Evolutionary conservation across 2,113 vertebrate genomes (phyloP).

Genomic region (Tachysurus fulvidraco): DNA sequence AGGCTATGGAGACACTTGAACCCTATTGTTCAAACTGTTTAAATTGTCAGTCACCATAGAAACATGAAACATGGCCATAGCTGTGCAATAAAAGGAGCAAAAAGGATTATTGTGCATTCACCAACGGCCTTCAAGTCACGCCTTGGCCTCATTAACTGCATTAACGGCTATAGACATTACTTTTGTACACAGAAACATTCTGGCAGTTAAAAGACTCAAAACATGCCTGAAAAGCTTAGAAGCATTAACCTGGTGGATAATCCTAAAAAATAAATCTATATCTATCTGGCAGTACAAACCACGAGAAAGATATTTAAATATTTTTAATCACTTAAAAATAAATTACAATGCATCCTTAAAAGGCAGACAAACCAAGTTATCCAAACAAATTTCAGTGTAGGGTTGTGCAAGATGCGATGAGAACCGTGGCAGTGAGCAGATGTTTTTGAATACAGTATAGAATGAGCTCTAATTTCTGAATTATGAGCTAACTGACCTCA

Average conservation of each 20-base stretch:
- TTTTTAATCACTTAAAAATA: slow-evolving; percentile 96
- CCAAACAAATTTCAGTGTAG: slow-evolving; percentile 69
- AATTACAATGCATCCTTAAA: slow-evolving; percentile 95
- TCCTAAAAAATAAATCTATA: background rate
- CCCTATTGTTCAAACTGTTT: slow-evolving; percentile 52
- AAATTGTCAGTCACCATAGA: slow-evolving; percentile 50
- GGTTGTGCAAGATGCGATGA: slow-evolving; percentile 4
- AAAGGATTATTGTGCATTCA: slow-evolving; percentile 38
- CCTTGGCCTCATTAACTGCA: background rate
- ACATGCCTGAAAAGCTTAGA: background rate
- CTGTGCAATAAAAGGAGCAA: slow-evolving; percentile 24
- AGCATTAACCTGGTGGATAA: background rate
- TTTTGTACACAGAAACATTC: background rate
- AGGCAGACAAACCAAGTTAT: slow-evolving; percentile 74
- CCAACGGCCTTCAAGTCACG: background rate
- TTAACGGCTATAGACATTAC: background rate
- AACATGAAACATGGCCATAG: slow-evolving; percentile 43
- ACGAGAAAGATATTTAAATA: slow-evolving; percentile 43
- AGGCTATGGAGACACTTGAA: slow-evolving; percentile 26
- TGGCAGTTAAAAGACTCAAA: background rate
- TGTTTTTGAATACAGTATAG: slow-evolving; percentile 30
- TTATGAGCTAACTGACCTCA: slow-evolving; percentile 34
- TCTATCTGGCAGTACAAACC: background rate
- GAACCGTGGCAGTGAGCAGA: slow-evolving; percentile 15
- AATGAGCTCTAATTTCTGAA: slow-evolving; percentile 3